phyloP scores from a whole-genome alignment of 1,140 invertebrate genomes.

The Bombus impatiens region DNA sequence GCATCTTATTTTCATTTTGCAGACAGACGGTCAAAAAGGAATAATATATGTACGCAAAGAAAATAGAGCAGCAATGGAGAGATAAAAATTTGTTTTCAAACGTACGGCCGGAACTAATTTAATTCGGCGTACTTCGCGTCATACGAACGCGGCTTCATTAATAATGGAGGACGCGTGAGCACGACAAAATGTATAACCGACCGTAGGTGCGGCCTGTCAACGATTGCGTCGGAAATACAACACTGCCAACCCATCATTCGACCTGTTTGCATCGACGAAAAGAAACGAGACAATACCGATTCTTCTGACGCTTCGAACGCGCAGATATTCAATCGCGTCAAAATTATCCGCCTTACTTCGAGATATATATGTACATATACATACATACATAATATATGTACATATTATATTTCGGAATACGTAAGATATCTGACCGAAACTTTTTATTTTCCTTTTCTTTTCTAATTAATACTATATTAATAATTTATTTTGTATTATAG shows the following conservation, averaged over 20 bases:
- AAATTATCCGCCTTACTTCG: background rate
- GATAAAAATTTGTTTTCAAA: background rate
- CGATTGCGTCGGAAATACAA: constrained; percentile 7
- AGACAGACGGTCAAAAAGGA: background rate
- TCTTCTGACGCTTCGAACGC: background rate
- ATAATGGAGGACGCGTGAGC: constrained; percentile 8
- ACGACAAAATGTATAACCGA: constrained; percentile 21
- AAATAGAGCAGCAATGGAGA: background rate
- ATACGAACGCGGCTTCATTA: background rate
- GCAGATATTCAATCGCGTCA: background rate
- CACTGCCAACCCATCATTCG: constrained; percentile 12
- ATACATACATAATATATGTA: too few species aligned
- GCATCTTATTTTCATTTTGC: background rate
- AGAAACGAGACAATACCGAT: background rate
- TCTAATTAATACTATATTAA: too few species aligned
- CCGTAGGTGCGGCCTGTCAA: constrained; percentile 18
- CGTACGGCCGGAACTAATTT: background rate
- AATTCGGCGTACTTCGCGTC: constrained; percentile 5
- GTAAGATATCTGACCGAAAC: too few species aligned
- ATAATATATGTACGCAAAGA: too few species aligned
- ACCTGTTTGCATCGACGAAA: background rate
- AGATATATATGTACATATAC: too few species aligned
- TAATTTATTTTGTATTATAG: too few species aligned
- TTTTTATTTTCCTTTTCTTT: too few species aligned
- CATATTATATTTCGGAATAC: too few species aligned